Conservation (phyloP, 2,797 vertebrate species). For the Champsocephalus gunnari region DNA sequence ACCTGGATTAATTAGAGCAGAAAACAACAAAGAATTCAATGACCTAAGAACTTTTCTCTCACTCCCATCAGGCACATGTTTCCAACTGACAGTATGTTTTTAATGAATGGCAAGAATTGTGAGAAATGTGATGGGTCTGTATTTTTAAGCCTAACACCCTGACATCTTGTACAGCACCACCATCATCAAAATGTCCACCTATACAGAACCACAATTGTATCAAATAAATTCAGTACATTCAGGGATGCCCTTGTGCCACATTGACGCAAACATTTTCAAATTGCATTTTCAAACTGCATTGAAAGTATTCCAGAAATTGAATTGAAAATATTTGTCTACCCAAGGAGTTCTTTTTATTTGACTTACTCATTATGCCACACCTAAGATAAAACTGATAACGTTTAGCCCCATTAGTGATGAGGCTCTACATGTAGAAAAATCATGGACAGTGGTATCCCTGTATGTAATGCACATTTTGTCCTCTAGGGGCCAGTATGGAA, state of each 20-base stretch:
- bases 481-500: background rate
- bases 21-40: conserved; percentile 12
- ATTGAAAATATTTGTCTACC: background rate
- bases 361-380: background rate
- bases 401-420: background rate
- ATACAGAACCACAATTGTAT: too few relatives aligned
- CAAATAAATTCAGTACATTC: too few relatives aligned
- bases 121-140: background rate
- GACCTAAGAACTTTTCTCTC: background rate
- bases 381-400: too few relatives aligned
- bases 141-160: too few relatives aligned
- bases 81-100: background rate
- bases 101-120: background rate
- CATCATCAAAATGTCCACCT: too few relatives aligned
- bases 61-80: background rate
- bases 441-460: too few relatives aligned
- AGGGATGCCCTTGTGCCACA: too few relatives aligned
- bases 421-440: background rate
- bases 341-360: background rate
- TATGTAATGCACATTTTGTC: background rate
- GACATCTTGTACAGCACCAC: too few relatives aligned
- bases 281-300: too few relatives aligned
- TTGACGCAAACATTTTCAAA: too few relatives aligned
- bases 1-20: background rate
- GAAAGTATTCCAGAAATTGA: too few relatives aligned